Evolutionary conservation across 1,140 invertebrate species (phyloP).

Genomic region (Plutomurus gul): DNA sequence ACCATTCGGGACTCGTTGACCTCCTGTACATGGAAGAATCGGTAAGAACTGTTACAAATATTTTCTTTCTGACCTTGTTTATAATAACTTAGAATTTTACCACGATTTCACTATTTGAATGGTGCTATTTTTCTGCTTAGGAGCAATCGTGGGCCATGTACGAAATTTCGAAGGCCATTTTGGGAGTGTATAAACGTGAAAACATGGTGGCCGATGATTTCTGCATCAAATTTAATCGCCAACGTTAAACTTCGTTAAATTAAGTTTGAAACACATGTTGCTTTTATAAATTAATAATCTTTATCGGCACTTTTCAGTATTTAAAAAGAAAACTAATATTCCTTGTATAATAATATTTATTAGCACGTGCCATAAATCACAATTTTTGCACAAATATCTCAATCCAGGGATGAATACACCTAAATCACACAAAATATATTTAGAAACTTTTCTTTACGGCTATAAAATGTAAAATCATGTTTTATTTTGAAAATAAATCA

Average conservation of each 20-base stretch:
- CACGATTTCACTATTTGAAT: too few relatives aligned
- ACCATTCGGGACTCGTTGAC: constrained; percentile 32
- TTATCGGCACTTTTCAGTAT: too few relatives aligned
- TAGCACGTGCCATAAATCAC: too few relatives aligned
- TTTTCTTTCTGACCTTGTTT: neutral
- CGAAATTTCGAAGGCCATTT: constrained; percentile 22
- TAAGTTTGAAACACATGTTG: neutral
- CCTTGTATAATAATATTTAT: too few relatives aligned
- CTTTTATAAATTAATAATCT: too few relatives aligned
- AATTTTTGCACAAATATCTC: too few relatives aligned
- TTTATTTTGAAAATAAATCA: too few relatives aligned
- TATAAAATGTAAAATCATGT: too few relatives aligned
- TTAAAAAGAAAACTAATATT: too few relatives aligned
- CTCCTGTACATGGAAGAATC: neutral
- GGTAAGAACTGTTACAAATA: neutral
- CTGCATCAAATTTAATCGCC: constrained; percentile 23
- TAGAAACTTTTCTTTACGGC: too few relatives aligned
- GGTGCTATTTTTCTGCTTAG: neutral
- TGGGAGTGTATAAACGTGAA: constrained; percentile 40
- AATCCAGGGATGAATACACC: too few relatives aligned
- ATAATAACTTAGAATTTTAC: neutral
- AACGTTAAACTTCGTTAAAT: neutral
- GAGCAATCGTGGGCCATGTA: neutral
- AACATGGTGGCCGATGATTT: constrained; percentile 36
- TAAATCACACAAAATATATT: too few relatives aligned